Conservation (phyloP, 2,797 vertebrate genomes). For the Hyperoplus immaculatus region DNA sequence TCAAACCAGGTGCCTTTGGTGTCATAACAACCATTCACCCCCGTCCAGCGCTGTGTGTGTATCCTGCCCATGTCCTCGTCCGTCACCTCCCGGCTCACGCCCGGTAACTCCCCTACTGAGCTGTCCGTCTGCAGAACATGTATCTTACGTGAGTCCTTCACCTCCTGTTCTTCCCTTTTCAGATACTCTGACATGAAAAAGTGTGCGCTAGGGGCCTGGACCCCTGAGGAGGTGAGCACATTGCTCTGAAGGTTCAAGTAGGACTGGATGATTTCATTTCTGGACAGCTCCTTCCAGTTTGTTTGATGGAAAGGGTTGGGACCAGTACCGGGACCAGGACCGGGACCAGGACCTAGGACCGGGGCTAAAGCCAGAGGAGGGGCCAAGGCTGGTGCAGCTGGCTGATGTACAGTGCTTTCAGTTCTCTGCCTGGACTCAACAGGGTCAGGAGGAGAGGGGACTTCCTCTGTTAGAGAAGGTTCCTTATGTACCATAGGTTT, state of each 20-base stretch:
- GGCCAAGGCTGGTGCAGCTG: neutral
- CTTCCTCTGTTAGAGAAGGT: conserved; percentile 89
- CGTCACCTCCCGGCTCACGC: conserved; percentile 90
- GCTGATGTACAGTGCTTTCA: conserved; percentile 86
- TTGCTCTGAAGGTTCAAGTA: conserved; percentile 99
- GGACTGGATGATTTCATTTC: conserved; percentile 98
- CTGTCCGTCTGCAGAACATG: conserved; percentile 91
- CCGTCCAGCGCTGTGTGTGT: conserved; percentile 91
- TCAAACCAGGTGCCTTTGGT: conserved; percentile 98
- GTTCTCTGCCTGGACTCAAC: conserved; percentile 88
- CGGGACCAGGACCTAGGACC: conserved; percentile 79
- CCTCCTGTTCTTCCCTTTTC: conserved; percentile 94
- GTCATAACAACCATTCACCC: conserved; percentile 97
- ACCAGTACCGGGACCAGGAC: conserved; percentile 80
- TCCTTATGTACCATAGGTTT: conserved; percentile 96
- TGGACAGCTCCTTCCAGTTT: conserved; percentile 98
- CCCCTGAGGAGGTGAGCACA: conserved; percentile 95
- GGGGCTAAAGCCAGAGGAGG: conserved; percentile 84
- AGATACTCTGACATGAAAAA: conserved; percentile 99
- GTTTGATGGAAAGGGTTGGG: conserved; percentile 97
- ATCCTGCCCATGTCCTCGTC: conserved; percentile 90
- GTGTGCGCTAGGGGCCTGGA: conserved; percentile 95
- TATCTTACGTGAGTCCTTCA: conserved; percentile 87
- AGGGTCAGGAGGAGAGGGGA: conserved; percentile 66
- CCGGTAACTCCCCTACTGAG: conserved; percentile 88